phyloP scores from a whole-genome alignment of 2,113 vertebrate genomes.

The Cyrtonyx montezumae region DNA sequence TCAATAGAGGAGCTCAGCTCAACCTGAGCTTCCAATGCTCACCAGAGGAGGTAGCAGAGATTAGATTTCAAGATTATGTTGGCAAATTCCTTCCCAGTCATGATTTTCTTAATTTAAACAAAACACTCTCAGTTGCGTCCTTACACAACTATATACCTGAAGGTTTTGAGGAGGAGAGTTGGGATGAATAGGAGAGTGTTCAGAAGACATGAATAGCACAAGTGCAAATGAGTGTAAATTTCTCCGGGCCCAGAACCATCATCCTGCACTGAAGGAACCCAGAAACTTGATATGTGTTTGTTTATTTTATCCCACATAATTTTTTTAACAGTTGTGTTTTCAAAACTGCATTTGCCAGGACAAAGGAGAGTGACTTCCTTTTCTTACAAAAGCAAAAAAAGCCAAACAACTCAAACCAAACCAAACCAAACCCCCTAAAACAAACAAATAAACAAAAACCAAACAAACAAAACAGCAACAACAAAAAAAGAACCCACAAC shows the following conservation, averaged over 20 bases:
- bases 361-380: neutral
- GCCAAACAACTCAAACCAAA: too few species aligned
- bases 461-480: neutral
- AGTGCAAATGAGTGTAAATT: accelerated
- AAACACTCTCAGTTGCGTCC: neutral
- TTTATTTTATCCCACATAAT: neutral
- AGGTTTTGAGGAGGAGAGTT: neutral
- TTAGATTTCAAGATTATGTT: neutral
- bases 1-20: neutral
- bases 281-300: neutral
- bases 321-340: neutral
- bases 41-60: neutral
- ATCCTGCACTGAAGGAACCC: neutral
- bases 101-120: neutral
- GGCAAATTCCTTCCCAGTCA: neutral
- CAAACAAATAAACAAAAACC: neutral
- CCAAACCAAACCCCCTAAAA: too few species aligned
- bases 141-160: neutral
- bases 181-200: neutral
- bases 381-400: neutral
- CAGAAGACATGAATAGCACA: neutral
- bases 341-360: neutral
- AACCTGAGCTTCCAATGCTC: neutral
- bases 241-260: neutral
- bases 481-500: neutral